Evolutionary conservation across 2,888 invertebrate genomes (phyloP), one percentile per base, ranked within the genome.

Genomic region (Taenaris catops): DNA sequence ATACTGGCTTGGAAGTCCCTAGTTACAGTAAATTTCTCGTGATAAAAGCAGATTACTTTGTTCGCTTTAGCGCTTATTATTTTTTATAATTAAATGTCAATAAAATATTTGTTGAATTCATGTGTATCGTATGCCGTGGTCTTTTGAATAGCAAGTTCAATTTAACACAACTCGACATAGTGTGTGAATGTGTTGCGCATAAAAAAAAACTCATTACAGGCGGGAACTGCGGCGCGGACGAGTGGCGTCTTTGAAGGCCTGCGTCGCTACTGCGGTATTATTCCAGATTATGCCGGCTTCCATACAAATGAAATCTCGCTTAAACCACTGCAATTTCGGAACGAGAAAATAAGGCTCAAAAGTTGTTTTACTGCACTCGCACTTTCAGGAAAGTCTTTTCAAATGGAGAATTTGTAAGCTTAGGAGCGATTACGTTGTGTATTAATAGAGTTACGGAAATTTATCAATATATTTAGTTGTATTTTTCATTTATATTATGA

Each of bases 261-360:
- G 66, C 60, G 67, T 75, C 72, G 71, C 80, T 64, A 68, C 72
- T 73, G 79, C 75, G 67, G 80, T 75, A 86, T 86, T 83, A 84
- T 84, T 80, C 70, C 79, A 80, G 84, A 83, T 84, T 86, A 86
- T 83, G 63, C 74, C 72, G 63, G 78, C 74, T 79, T 70, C 76
- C 65, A 84, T 83, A 84, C 84, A 84, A 86, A 84, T 81, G 83
- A 86, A 84, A 83, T 81, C 83, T 81, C 81, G 73, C 81, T 83
- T 83, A 83, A 83, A 80, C 68, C 78, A 76, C 75, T 81, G 83
- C 84, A 83, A 78, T 83, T 84, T 83, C 64, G 79, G 73, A 76
- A 79, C 70, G 75, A 75, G 75, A 63, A 81, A 81, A 83, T 80
- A 80, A 79, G 78, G 73, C 74, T 78, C 67, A 71, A 67, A 78